Evolutionary conservation across 2,113 vertebrate genomes (phyloP).

Genomic region (Phasianus colchicus): DNA sequence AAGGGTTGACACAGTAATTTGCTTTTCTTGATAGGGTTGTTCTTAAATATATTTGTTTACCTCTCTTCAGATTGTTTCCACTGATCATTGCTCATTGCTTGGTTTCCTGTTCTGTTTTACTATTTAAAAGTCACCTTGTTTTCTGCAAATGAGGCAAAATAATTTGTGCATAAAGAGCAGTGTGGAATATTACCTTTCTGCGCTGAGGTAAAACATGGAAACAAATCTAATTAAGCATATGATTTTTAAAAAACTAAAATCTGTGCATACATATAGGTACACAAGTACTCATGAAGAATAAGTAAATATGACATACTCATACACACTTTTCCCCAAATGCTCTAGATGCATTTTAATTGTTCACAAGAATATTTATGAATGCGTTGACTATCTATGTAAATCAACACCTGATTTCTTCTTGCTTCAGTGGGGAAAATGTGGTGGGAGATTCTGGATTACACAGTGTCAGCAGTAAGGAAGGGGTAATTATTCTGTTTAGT

Average conservation of each 20-base stretch:
- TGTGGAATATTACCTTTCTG: not conserved
- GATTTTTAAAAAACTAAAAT: not conserved
- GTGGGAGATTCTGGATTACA: not conserved
- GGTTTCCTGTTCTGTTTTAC: not conserved
- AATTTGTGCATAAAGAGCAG: not conserved
- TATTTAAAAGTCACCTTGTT: not conserved
- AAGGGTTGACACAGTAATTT: not conserved
- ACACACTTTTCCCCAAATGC: not conserved
- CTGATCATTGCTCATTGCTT: not conserved
- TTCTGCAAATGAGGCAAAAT: not conserved
- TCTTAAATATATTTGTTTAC: not conserved
- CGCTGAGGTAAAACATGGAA: not conserved
- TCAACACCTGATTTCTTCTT: not conserved
- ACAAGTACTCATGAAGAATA: not conserved
- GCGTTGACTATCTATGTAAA: not conserved
- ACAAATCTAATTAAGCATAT: not conserved
- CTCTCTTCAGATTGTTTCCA: not conserved
- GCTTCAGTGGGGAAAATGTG: not conserved
- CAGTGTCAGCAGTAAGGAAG: not conserved
- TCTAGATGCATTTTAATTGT: not conserved
- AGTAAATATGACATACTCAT: not conserved
- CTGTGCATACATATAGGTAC: not conserved
- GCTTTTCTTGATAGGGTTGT: not conserved
- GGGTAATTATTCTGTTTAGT: not conserved
- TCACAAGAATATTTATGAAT: not conserved